phyloP scores from a whole-genome alignment of 2,888 invertebrate genomes.

The Sepioteuthis lessoniana region DNA sequence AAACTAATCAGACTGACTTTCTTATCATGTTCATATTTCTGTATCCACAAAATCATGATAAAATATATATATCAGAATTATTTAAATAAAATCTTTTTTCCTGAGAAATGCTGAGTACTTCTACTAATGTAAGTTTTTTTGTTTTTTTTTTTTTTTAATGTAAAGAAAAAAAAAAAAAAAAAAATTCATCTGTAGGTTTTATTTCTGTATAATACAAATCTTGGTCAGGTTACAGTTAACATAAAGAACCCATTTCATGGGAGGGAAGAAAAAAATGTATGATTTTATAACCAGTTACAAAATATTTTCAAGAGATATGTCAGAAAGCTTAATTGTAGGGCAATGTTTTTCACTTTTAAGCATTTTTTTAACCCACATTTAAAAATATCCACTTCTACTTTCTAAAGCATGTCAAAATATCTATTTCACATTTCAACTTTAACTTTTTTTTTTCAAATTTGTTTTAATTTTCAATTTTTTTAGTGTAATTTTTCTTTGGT shows the following conservation, averaged over 20 bases:
- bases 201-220: slow-evolving; percentile 12
- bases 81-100: too few species aligned
- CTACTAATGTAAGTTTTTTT: too few species aligned
- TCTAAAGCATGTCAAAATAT: not conserved
- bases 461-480: not conserved
- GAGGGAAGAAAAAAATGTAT: not conserved
- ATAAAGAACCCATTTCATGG: not conserved
- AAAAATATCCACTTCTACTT: slow-evolving; percentile 23
- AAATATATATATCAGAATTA: too few species aligned
- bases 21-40: too few species aligned
- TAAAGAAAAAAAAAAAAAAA: not conserved
- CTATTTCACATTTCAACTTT: not conserved
- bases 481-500: not conserved
- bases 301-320: slow-evolving; percentile 40
- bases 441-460: not conserved
- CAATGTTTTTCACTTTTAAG: not conserved
- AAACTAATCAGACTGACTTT: too few species aligned
- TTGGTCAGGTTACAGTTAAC: not conserved
- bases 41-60: too few species aligned
- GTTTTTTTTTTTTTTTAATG: too few species aligned
- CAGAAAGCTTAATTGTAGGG: not conserved
- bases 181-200: not conserved
- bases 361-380: not conserved
- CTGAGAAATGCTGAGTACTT: too few species aligned
- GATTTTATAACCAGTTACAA: not conserved